Evolutionary conservation across 2,797 vertebrate genomes (phyloP).

Genomic region (Tachyglossus aculeatus): DNA sequence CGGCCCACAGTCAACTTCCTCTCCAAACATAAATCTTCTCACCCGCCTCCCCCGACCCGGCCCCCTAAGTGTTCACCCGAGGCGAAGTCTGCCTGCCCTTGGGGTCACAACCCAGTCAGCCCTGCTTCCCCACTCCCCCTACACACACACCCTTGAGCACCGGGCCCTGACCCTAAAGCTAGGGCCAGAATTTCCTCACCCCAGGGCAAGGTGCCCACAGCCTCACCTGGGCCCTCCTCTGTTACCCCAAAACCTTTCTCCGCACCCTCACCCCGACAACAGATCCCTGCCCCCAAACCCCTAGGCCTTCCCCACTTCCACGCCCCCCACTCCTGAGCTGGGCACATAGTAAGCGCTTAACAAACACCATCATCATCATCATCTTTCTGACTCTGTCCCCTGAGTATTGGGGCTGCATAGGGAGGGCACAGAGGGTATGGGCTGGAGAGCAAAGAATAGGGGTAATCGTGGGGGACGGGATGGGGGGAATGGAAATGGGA

Average conservation of each 20-base stretch:
- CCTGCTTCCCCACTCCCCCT: no score
- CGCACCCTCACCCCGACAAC: background rate
- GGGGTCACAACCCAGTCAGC: background rate
- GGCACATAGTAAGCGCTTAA: no score
- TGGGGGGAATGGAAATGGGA: no score
- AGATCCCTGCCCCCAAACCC: no score
- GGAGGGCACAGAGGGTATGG: conserved; percentile 16
- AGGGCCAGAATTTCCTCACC: no score
- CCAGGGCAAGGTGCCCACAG: conserved; percentile 42
- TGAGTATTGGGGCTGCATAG: background rate
- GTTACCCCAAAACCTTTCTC: conserved; percentile 42
- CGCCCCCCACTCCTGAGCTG: no score
- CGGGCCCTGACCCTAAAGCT: conserved; percentile 68
- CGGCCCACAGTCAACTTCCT: conserved; percentile 10
- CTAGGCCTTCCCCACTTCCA: background rate
- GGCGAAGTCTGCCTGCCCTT: background rate
- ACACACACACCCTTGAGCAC: no score
- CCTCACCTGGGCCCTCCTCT: conserved; percentile 61
- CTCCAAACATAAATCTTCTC: background rate
- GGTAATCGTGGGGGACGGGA: no score
- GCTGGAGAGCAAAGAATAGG: no score
- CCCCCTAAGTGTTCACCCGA: background rate
- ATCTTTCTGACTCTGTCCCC: background rate
- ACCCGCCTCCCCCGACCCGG: background rate
- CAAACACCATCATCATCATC: no score